Percentiles rank a stretch among this genome's conserved stretches.
These are phyloP conservation scores for Bolborhynchus lineola DNA, from an alignment of 2,113 vertebrate species.

Conservation along the genomic window DNA sequence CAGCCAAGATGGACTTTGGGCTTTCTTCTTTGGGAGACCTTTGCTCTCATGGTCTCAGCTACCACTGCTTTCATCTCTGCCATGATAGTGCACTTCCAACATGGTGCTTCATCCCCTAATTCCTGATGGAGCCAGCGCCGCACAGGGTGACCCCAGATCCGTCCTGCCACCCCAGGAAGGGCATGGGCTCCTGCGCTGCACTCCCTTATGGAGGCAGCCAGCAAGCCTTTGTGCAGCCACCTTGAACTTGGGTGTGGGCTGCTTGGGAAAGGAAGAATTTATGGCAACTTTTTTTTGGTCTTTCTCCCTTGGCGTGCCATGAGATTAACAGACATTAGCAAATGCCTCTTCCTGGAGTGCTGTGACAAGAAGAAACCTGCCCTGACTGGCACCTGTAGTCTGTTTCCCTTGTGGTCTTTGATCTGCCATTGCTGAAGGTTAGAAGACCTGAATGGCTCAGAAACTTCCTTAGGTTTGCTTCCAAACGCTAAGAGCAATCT, in stretches of 20 bases:
- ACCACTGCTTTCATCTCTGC: not conserved
- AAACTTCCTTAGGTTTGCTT: not conserved
- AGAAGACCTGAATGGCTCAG: conserved; percentile 18
- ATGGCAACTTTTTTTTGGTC: not conserved
- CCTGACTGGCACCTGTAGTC: conserved; percentile 50
- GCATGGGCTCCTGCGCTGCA: not conserved
- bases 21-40: not conserved
- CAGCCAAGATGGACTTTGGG: fast-evolving
- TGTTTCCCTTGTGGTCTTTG: conserved; percentile 32
- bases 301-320: conserved; percentile 35
- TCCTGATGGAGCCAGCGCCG: not conserved
- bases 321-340: conserved; percentile 53
- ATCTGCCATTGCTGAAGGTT: conserved; percentile 58
- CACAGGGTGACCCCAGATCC: not conserved
- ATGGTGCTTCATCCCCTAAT: not conserved
- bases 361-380: conserved; percentile 46
- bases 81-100: not conserved
- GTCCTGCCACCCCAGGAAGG: fast-evolving
- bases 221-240: not conserved
- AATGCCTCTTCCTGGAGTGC: conserved; percentile 35
- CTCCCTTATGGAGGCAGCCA: not conserved
- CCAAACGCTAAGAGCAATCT: not conserved
- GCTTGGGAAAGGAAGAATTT: conserved; percentile 40
- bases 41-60: not conserved
- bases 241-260: not conserved